Evolutionary conservation across 2,113 vertebrate genomes (phyloP).

Genomic region (Hylia prasina): DNA sequence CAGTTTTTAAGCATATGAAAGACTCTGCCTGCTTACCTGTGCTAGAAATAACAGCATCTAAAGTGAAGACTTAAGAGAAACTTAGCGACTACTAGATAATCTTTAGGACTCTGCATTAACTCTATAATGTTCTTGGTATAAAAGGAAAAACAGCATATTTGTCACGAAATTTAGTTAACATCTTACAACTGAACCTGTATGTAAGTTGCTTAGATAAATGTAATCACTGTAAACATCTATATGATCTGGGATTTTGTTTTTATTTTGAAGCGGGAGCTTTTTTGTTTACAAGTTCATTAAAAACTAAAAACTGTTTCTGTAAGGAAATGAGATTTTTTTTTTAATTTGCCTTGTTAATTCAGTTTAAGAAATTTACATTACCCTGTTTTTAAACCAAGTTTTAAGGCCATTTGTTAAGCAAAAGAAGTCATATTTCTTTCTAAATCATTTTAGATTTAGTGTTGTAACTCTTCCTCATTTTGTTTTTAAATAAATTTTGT

Average conservation of each 20-base stretch:
- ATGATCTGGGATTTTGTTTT: conserved; percentile 83
- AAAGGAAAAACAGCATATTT: conserved; percentile 84
- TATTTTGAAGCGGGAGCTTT: conserved; percentile 81
- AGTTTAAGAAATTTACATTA: conserved; percentile 71
- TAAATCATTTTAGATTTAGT: conserved; percentile 75
- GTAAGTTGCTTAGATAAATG: conserved; percentile 91
- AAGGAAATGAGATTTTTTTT: conserved; percentile 74
- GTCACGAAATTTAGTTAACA: conserved; percentile 87
- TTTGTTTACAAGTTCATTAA: conserved; percentile 88
- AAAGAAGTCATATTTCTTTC: conserved; percentile 69
- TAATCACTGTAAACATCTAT: conserved; percentile 88
- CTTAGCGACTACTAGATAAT: conserved; percentile 90
- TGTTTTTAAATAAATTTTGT: conserved; percentile 74
- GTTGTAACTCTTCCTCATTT: conserved; percentile 71
- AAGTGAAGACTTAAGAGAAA: conserved; percentile 86
- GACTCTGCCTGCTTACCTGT: conserved; percentile 89
- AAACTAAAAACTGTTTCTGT: conserved; percentile 82
- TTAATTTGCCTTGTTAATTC: conserved; percentile 77
- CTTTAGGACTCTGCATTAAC: conserved; percentile 89
- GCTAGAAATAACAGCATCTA: conserved; percentile 86
- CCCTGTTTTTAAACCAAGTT: conserved; percentile 72
- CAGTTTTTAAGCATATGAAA: conserved; percentile 82
- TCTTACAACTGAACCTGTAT: conserved; percentile 87
- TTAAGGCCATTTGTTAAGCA: conserved; percentile 72
- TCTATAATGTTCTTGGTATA: conserved; percentile 91